Evolutionary conservation across 2,888 invertebrate genomes (phyloP).

Genomic region (Amphimallon solstitiale): DNA sequence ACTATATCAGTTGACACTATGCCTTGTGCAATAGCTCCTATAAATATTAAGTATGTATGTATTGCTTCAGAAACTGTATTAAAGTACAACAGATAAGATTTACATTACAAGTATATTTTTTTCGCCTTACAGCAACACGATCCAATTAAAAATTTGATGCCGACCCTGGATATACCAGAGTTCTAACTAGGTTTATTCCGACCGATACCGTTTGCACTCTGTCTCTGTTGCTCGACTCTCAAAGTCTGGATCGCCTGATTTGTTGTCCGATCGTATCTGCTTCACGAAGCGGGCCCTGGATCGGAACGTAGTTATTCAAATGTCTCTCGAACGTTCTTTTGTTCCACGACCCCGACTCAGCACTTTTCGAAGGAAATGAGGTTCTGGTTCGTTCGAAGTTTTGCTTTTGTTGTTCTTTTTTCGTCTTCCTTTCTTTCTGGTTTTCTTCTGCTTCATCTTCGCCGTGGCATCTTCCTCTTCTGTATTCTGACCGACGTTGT

Average conservation of each 20-base stretch:
- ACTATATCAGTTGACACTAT: no score
- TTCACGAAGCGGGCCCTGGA: constrained; percentile 48
- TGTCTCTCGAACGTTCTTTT: constrained; percentile 42
- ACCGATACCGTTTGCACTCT: neutral
- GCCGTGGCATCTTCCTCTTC: constrained; percentile 1
- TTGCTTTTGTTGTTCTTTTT: constrained; percentile 20
- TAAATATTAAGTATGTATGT: no score
- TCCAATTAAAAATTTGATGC: neutral
- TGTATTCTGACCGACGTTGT: constrained; percentile 7
- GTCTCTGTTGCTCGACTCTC: constrained; percentile 1
- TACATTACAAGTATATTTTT: no score
- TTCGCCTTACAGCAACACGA: no score
- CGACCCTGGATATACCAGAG: constrained; percentile 10
- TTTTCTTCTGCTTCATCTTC: neutral
- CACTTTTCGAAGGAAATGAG: constrained; percentile 38
- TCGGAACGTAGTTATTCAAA: constrained; percentile 49
- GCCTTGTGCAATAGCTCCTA: no score
- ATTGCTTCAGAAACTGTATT: no score
- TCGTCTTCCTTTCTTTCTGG: constrained; percentile 6
- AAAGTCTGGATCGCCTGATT: constrained; percentile 46
- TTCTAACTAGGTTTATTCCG: constrained; percentile 12
- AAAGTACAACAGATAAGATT: no score
- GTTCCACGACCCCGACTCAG: constrained; percentile 40
- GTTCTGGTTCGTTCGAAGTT: constrained; percentile 27
- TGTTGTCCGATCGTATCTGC: constrained; percentile 53